A percentile compares a stretch with the other conserved stretches of the same genome.
Evolutionary conservation across 2,888 invertebrate species (phyloP).

Genomic region (Cataglyphis livida): DNA sequence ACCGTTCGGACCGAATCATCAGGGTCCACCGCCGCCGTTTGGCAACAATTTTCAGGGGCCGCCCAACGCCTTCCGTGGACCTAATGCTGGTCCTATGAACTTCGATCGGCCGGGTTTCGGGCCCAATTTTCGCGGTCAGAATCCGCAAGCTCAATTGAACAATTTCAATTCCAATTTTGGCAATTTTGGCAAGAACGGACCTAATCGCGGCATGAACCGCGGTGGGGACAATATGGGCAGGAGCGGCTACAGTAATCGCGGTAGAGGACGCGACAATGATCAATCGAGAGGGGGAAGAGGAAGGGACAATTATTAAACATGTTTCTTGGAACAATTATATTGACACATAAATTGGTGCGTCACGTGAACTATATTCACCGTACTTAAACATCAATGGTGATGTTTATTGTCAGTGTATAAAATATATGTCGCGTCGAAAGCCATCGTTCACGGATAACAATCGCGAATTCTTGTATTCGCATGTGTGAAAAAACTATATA

Average conservation of each 20-base stretch:
- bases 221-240: constrained; percentile 77
- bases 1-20: constrained; percentile 77
- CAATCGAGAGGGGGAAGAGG: constrained; percentile 76
- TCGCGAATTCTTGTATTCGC: neutral
- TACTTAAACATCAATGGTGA: neutral
- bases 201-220: constrained; percentile 78
- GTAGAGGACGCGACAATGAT: constrained; percentile 79
- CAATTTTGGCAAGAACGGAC: constrained; percentile 77
- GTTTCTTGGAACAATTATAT: constrained; percentile 16
- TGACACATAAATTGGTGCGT: neutral
- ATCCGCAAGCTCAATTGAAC: constrained; percentile 73
- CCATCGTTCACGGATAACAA: neutral
- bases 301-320: constrained; percentile 79
- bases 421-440: neutral
- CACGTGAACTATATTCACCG: neutral
- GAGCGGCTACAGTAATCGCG: constrained; percentile 77
- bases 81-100: constrained; percentile 78
- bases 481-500: neutral
- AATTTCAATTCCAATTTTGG: constrained; percentile 74
- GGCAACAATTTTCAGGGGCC: constrained; percentile 79
- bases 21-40: constrained; percentile 72
- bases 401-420: constrained; percentile 1
- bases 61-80: constrained; percentile 79
- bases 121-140: constrained; percentile 79
- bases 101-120: constrained; percentile 82